Base-by-base conservation (phyloP, 2,888 invertebrate genomes). In the Nasonia oneida region DNA sequence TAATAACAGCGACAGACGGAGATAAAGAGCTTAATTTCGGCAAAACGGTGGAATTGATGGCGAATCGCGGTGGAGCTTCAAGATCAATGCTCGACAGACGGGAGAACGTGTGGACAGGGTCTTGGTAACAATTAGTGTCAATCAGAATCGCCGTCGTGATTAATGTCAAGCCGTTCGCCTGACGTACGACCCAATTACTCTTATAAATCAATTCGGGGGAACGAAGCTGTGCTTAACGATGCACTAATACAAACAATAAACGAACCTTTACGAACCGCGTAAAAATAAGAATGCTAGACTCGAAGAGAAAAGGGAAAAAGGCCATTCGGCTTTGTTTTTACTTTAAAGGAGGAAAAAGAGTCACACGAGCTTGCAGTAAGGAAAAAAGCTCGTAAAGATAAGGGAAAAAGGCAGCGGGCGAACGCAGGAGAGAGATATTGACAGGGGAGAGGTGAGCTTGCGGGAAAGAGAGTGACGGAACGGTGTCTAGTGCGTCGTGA, bases 101-200 rank as follows among this genome's bases (percentile, higher is more conserved):
- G 57, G 18, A 67, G 53, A 71, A 37, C 15, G 53, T 47, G 67
- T 47, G 53, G 70, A 77, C 15, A 18, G 29, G 70, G 57, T 81
- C 83, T 77, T 77, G 84, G 53, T 80, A 70, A 81, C 77, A 81
- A 84, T 84, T 76, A 81, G 75, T 81, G 80, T 47, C 84, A 76
- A 84, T 81, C 81, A 76, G 47, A 70, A 81, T 75, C 57, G 75
- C 70, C 80, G 70, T 67, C 80, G 70, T 75, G 84, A 80, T 84
- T 75, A 76, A 84, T 53, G 39, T 64, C 79, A 80, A 75, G 71
- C n/a, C n/a, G 23, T 57, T n/a, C 14, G 47, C 10, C 33, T 53
- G 39, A 82, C 61, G 10, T 12, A 23, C n/a, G 77, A 33, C 78
- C 73, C 29, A n/a, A 67, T 82, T 71, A 73, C 78, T 84, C 81